phyloP scores from a whole-genome alignment of 2,113 vertebrate genomes.

The Nannospalax galili region DNA sequence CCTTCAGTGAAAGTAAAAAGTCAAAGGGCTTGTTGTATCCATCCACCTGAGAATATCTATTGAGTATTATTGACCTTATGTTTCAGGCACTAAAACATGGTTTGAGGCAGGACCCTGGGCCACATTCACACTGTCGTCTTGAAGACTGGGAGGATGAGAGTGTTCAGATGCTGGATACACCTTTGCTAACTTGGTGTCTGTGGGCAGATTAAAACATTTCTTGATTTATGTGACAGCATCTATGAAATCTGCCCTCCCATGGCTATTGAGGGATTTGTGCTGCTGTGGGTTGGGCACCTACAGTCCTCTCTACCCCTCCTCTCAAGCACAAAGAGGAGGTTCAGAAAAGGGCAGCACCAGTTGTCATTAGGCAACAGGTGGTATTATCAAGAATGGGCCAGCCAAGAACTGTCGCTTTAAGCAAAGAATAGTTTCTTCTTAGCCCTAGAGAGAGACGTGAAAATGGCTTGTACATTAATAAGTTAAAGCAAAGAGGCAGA shows the following conservation, averaged over 20 bases:
- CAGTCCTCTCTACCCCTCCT: not conserved
- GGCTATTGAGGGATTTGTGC: not conserved
- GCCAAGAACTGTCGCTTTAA: not conserved
- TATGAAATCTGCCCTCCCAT: not conserved
- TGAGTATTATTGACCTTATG: accelerated
- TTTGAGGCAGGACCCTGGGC: not conserved
- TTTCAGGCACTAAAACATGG: not conserved
- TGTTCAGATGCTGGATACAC: not conserved
- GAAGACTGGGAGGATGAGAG: not conserved
- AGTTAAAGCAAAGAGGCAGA: not conserved
- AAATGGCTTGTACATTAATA: not conserved
- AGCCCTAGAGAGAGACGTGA: not conserved
- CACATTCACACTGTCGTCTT: not conserved
- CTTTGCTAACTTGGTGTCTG: not conserved
- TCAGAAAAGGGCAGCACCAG: not conserved
- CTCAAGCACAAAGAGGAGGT: not conserved
- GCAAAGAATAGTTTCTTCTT: not conserved
- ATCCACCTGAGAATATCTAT: not conserved
- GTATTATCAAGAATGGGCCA: not conserved
- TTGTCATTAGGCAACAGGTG: not conserved
- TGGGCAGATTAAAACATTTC: not conserved
- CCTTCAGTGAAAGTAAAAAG: not conserved
- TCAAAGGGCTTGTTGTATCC: not conserved
- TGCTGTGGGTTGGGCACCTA: not conserved
- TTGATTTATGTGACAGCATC: not conserved